Conservation (phyloP, 2,888 invertebrate species). For the Oasisia sp. region DNA sequence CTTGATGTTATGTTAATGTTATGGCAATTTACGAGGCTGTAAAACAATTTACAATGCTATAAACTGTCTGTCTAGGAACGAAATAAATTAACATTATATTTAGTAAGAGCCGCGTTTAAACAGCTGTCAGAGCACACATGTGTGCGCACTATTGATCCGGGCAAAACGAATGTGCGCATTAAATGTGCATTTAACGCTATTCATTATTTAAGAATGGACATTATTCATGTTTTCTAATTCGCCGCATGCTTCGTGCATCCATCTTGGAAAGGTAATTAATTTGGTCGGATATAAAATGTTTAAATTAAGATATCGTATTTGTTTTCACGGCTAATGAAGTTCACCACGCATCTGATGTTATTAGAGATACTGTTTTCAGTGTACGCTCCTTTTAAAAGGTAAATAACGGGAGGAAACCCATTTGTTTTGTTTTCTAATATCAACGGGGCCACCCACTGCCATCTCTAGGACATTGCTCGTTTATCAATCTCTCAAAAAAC, state of each 20-base stretch:
- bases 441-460: neutral
- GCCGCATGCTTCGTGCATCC: neutral
- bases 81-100: conserved; percentile 17
- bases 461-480: neutral
- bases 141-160: neutral
- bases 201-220: neutral
- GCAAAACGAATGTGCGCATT: neutral
- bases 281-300: neutral
- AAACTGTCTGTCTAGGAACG: neutral
- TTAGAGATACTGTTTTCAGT: neutral
- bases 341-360: neutral
- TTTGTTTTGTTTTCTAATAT: neutral
- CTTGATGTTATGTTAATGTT: neutral
- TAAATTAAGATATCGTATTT: no score
- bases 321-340: neutral
- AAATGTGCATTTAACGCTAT: neutral
- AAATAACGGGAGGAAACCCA: neutral
- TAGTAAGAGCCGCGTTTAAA: neutral
- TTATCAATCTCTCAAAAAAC: neutral
- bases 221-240: conserved; percentile 17
- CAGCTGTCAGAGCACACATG: neutral
- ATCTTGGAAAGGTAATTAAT: neutral
- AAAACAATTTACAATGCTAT: neutral
- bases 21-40: neutral
- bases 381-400: neutral